Base-by-base conservation (phyloP, 2,797 vertebrate species). In the Sebastiscus tertius region DNA sequence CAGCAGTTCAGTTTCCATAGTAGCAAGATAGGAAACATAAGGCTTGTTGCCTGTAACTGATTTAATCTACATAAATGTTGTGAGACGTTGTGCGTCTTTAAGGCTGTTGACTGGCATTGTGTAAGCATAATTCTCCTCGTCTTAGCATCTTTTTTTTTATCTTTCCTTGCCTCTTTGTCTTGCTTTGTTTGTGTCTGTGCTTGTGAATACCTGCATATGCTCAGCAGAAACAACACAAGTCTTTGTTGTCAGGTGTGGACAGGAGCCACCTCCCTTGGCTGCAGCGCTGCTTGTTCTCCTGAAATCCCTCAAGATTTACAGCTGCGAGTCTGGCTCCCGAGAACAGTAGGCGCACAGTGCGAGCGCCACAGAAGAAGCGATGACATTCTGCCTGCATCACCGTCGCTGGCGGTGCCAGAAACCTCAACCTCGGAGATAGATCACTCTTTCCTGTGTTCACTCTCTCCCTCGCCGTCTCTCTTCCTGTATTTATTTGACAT, bases 401-500 rank as follows among this genome's bases (percentile, higher is more conserved):
- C 78, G 58, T 54, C 13, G 33, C 75, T 73, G 68, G 62, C 34
- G 4, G 77, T 80, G 88, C 89, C 88, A 91, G 79, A 91, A 93
- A 92, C 85, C 81, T 88, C 90, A 77, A 60, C 29, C 73, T 84
- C 61, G 1, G 73, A 91, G 87, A 92, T 85, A 77, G 86, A 92
- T 91, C 69, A 60, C 79, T 76, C 68, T 85, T 87, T 87, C 88
- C 82, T 82, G 77, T 72, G 71, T 73, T 91, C 76, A 39, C 79
- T 85, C 54, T 75, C 78, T 81, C 79, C 46, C 75, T 79, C 36
- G 26, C 13, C 46, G 10, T 89, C 88, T 79, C 85, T 92, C 87
- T 91, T 92, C 81, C 88, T 87, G 80, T 89, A 88, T 93, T 93
- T 92, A 90, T 93, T 92, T 93, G 85, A 88, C 87, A 88, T 83